Evolutionary conservation across 2,888 invertebrate genomes (phyloP), one percentile per base, ranked within the genome.

Genomic region (Yponomeuta sedellus): DNA sequence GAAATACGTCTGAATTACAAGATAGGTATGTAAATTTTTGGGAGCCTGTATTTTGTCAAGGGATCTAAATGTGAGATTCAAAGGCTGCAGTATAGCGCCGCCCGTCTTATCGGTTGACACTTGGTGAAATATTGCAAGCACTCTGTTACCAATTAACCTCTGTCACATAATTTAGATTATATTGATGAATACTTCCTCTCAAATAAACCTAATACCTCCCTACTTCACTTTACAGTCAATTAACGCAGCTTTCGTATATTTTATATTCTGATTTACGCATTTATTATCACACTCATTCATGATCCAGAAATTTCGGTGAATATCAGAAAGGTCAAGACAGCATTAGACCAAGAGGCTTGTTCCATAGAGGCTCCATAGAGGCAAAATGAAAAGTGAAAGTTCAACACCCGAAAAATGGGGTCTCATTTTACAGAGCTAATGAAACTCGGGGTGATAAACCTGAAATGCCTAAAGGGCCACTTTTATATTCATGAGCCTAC

Each of bases 401-500:
- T 65, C 58, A 63, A 65, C 58, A 65, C 64, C 62, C 64, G 59
- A 64, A 64, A 52, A 52, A 66, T 64, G 61, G 40, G 61, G 64
- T 61, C 67, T 22, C 11, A 12, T 44, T 65, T 61, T 22, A 34
- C 65, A 57, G 52, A 19, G 64, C 67, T 62, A 61, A 70, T 70
- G 67, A 69, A 72, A 72, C 68, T 69, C 66, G 69, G 57, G 69
- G 67, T 61, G n/a, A 16, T 67, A 67, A 68, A 70, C 69, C 70
- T 70, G 65, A 65, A 70, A 69, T 64, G 69, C 71, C 70, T 65
- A 52, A 65, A 67, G 69, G 65, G 65, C 64, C 66, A 69, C 71
- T 75, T 80, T 77, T 73, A 80, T 80, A 86, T 86, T 85, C 81
- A 84, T 81, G 80, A 84, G 74, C 71, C 69, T 71, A 68, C 70